phyloP scores from a whole-genome alignment of 2,113 vertebrate species.

The Toxotes jaculatrix region DNA sequence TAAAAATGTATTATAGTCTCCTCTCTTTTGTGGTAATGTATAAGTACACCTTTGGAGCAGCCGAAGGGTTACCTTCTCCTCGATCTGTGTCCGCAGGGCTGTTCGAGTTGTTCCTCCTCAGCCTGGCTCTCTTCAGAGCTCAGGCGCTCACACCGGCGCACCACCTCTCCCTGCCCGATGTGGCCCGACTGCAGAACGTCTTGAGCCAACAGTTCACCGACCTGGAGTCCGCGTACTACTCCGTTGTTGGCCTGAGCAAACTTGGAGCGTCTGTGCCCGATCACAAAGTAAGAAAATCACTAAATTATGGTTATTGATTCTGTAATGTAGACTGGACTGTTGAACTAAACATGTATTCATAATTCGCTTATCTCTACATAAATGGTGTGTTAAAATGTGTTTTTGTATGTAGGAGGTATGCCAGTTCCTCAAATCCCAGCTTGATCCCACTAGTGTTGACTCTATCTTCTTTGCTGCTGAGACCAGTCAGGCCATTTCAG shows the following conservation, averaged over 20 bases:
- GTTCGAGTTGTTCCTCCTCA: slow-evolving; percentile 80
- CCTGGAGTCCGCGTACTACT: slow-evolving; percentile 90
- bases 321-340: too few relatives aligned
- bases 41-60: neutral
- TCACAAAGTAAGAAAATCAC: slow-evolving; percentile 84
- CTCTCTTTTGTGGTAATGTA: neutral
- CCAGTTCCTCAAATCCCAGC: slow-evolving; percentile 90
- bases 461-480: slow-evolving; percentile 95
- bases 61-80: neutral
- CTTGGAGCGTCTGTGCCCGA: slow-evolving; percentile 87
- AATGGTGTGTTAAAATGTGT: neutral
- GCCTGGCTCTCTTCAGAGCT: slow-evolving; percentile 76
- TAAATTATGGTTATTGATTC: fast-evolving
- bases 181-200: slow-evolving; percentile 87
- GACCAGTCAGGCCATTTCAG: slow-evolving; percentile 89
- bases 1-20: neutral
- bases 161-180: slow-evolving; percentile 88
- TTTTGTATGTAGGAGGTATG: slow-evolving; percentile 87
- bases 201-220: slow-evolving; percentile 87
- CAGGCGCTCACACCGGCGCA: slow-evolving; percentile 89
- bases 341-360: neutral
- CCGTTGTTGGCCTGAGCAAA: slow-evolving; percentile 88
- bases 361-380: fast-evolving
- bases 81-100: slow-evolving; percentile 76
- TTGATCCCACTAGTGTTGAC: slow-evolving; percentile 91